phyloP scores from a whole-genome alignment of 1,140 invertebrate species.

The Lutraria rhynchaena region DNA sequence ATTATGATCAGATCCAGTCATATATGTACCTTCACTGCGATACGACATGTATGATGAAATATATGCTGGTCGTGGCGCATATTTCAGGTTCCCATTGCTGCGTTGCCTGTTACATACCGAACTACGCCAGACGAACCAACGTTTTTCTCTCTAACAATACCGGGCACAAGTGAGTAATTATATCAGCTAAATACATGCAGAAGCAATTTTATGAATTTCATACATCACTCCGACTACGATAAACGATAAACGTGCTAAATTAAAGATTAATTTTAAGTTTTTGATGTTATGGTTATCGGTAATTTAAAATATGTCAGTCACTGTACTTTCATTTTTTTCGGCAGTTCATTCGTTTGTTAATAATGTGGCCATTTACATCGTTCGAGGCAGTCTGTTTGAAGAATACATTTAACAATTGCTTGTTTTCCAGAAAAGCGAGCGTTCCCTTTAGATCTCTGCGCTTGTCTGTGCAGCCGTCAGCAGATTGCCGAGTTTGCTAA shows the following conservation, averaged over 20 bases:
- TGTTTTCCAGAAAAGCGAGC: conserved; percentile 20
- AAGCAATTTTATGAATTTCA: too few species aligned
- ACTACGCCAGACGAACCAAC: conserved; percentile 45
- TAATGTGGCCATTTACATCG: neutral
- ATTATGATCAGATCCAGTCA: neutral
- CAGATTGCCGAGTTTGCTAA: conserved; percentile 73
- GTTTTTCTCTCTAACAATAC: conserved; percentile 45
- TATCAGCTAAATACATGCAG: too few species aligned
- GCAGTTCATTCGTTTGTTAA: neutral
- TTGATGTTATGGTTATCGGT: neutral
- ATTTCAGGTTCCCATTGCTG: conserved; percentile 44
- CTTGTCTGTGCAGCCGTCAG: conserved; percentile 63
- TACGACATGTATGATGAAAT: neutral
- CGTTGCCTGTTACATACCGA: conserved; percentile 34
- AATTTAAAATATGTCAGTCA: neutral
- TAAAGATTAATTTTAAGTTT: neutral
- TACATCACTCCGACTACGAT: too few species aligned
- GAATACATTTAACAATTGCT: neutral
- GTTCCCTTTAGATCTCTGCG: conserved; percentile 26
- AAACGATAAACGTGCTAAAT: too few species aligned
- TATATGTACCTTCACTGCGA: neutral
- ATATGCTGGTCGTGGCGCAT: neutral
- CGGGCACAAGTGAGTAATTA: conserved; percentile 47
- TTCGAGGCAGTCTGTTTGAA: too few species aligned
- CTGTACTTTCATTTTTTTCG: neutral